These are phyloP conservation scores for Neogobius melanostomus DNA, from an alignment of 2,113 vertebrate genomes.

Conservation along the genomic window DNA sequence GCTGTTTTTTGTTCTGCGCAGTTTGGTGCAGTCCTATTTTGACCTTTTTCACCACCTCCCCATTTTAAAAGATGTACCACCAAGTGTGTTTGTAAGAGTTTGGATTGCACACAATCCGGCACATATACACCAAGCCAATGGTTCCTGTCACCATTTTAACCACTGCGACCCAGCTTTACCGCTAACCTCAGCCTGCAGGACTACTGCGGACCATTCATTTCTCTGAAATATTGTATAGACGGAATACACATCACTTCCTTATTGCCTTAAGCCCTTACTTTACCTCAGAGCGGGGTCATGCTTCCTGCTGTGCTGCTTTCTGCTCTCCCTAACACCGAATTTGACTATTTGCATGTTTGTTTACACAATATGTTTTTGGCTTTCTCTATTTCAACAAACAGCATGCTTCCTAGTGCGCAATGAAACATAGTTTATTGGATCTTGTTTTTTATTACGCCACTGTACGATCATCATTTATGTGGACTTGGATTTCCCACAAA, in stretches of 20 bases:
- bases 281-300: slow-evolving; percentile 15
- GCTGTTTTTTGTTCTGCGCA: slow-evolving; percentile 13
- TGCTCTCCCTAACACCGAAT: slow-evolving; percentile 1
- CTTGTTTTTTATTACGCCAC: background rate
- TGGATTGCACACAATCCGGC: background rate
- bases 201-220: slow-evolving; percentile 9
- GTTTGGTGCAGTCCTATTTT: slow-evolving; percentile 30
- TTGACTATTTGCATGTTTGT: background rate
- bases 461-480: background rate
- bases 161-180: slow-evolving; percentile 16
- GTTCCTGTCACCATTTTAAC: slow-evolving; percentile 28
- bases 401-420: background rate
- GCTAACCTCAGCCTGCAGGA: slow-evolving; percentile 1
- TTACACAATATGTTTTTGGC: background rate
- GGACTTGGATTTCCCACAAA: background rate
- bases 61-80: slow-evolving; percentile 9
- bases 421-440: background rate
- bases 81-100: slow-evolving; percentile 16
- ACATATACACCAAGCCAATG: slow-evolving; percentile 5
- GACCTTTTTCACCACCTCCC: slow-evolving; percentile 4
- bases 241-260: slow-evolving; percentile 17
- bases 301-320: slow-evolving; percentile 7
- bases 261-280: background rate
- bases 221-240: background rate
- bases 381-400: background rate